Evolutionary conservation across 2,797 vertebrate genomes (phyloP), one percentile per base, ranked within the genome.

Genomic region (Netta rufina): DNA sequence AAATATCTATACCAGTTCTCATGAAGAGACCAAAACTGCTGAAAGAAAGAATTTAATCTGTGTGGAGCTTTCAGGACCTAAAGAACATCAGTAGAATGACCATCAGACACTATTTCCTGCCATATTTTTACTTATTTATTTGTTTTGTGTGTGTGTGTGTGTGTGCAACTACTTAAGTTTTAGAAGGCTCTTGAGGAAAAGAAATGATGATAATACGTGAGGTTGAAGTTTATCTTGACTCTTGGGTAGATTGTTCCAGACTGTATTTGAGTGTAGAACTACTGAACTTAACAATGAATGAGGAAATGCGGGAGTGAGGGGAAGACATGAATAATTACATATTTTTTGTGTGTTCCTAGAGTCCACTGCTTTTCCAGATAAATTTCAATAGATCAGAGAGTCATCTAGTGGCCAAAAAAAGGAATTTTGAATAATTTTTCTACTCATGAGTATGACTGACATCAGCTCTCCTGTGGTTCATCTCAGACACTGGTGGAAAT

Each of bases 341-440:
- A 38, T 54, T 80, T 78, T 91, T 92, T 86, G 28, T 87, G 38
- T 61, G 17, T 81, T 81, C 19, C 18, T 30, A 66, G 33, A 11
- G 8, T 74, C 30, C 71, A 22, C n/a, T 53, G 9, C 8, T 84
- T 82, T 82, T 84, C 19, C 41, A 84, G 33, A 13, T 78, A 19
- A 69, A 66, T 79, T 78, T 62, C 17, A 84, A 36, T 47, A 89
- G 87, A 78, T 85, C 61, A 72, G 58, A 85, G 65, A 92, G 66
- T 93, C 66, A 87, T 90, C 82, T 87, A 83, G 87, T 88, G 76
- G 66, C 24, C 33, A 72, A 91, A 62, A 2, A 72, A 80, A 58
- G 24, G 33, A 88, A 73, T 72, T 84, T 17, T 88, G 18, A 86
- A 65, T 36, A 69, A n/a, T 73, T 65, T 54, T 72, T 81, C 54